These are phyloP conservation scores for Heterotis niloticus DNA, from an alignment of 2,113 vertebrate genomes.

Conservation along the genomic window DNA sequence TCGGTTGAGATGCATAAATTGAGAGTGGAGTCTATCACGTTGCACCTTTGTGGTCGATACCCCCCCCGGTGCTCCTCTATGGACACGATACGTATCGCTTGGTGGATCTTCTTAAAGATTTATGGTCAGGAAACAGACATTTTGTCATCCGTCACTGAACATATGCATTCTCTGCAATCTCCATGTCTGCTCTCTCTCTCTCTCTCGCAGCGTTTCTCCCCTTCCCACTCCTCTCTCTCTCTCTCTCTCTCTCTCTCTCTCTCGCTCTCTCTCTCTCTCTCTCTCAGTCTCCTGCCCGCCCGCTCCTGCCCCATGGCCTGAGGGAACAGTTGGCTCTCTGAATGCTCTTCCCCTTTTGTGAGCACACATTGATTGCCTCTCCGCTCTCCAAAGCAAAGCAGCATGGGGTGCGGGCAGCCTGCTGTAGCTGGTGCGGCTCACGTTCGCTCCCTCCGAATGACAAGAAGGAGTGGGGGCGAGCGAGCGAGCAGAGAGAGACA, in stretches of 20 bases:
- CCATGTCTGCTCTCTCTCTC: conserved; percentile 19
- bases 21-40: not conserved
- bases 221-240: conserved; percentile 22
- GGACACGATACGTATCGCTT: conserved; percentile 32
- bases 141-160: conserved; percentile 42
- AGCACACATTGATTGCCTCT: conserved; percentile 71
- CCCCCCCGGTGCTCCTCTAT: not conserved
- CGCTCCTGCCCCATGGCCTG: conserved; percentile 59
- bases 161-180: conserved; percentile 15
- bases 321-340: conserved; percentile 73
- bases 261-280: conserved; percentile 39
- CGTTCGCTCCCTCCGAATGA: conserved; percentile 50
- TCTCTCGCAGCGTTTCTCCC: conserved; percentile 11
- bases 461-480: conserved; percentile 14
- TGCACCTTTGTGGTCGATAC: conserved; percentile 7
- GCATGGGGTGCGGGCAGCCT: conserved; percentile 63
- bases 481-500: not conserved
- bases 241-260: conserved; percentile 9
- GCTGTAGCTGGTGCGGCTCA: conserved; percentile 59
- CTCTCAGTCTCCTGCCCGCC: conserved; percentile 38
- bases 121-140: conserved; percentile 42
- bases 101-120: conserved; percentile 41
- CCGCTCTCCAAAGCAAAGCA: conserved; percentile 66
- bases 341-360: conserved; percentile 68
- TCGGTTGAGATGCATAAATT: conserved; percentile 16